These are phyloP conservation scores for Thalassoma bifasciatum DNA, from an alignment of 2,113 vertebrate genomes.

Conservation along the genomic window DNA sequence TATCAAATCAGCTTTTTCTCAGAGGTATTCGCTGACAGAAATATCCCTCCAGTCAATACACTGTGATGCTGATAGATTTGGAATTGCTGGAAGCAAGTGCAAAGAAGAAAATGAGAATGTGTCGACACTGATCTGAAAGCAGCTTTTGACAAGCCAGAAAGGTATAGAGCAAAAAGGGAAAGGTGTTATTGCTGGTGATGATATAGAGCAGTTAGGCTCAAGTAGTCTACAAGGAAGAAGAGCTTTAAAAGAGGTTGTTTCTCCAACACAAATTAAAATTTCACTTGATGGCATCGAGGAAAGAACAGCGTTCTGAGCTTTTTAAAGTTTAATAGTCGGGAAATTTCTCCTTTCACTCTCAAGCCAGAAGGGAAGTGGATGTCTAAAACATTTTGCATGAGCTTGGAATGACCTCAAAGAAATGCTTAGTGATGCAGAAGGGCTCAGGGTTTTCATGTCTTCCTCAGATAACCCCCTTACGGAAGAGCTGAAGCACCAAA, in stretches of 20 bases:
- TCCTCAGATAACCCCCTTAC: constrained; percentile 25
- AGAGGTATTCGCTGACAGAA: constrained; percentile 56
- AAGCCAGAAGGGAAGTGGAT: constrained; percentile 6
- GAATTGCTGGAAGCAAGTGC: constrained; percentile 41
- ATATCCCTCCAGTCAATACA: constrained; percentile 34
- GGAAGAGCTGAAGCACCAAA: constrained; percentile 36
- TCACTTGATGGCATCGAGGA: neutral
- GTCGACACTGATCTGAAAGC: constrained; percentile 35
- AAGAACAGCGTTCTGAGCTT: neutral
- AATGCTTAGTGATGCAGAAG: constrained; percentile 51
- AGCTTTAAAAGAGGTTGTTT: constrained; percentile 11
- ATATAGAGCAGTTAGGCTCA: neutral
- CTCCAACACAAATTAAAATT: constrained; percentile 5
- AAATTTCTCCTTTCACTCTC: constrained; percentile 26
- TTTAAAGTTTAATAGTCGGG: constrained; percentile 37
- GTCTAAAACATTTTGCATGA: constrained; percentile 40
- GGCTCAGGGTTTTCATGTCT: constrained; percentile 38
- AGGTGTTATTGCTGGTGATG: neutral
- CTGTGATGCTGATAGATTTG: constrained; percentile 36
- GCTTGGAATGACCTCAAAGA: constrained; percentile 48
- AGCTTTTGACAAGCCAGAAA: constrained; percentile 16
- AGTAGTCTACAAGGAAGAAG: neutral
- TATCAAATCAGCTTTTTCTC: constrained; percentile 63
- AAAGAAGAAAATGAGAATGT: constrained; percentile 43
- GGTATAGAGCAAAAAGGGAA: constrained; percentile 16